Evolutionary conservation across 2,797 vertebrate species (phyloP).

Genomic region (Notamacropus eugenii): DNA sequence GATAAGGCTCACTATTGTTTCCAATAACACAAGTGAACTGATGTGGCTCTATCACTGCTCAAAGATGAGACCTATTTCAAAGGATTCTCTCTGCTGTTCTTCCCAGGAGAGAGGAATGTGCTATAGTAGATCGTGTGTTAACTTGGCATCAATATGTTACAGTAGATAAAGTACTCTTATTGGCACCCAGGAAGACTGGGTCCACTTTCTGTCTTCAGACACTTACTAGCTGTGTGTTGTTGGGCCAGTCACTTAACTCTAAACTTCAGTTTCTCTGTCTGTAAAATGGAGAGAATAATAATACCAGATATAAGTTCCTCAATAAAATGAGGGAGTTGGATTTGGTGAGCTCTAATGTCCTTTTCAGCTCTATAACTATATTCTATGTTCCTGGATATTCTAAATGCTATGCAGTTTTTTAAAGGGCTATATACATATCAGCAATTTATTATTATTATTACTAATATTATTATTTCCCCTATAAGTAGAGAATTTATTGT

Average conservation of each 20-base stretch:
- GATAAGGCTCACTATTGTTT: background rate
- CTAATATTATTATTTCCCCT: background rate
- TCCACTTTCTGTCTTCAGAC: background rate
- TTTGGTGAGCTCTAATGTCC: background rate
- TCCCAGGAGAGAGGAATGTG: background rate
- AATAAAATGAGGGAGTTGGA: background rate
- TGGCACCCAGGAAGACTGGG: background rate
- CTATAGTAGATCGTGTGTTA: background rate
- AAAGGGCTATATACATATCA: background rate
- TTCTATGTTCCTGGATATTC: background rate
- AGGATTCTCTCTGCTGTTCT: background rate
- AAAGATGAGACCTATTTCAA: background rate
- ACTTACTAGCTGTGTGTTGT: background rate
- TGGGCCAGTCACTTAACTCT: background rate
- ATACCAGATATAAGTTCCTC: background rate
- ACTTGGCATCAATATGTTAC: background rate
- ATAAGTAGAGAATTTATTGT: background rate
- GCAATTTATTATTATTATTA: background rate
- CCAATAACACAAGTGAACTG: constrained; percentile 1
- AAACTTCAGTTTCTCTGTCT: background rate
- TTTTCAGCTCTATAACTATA: background rate
- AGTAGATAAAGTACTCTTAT: background rate
- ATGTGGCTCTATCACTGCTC: background rate
- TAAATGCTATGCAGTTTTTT: background rate
- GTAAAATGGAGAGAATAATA: background rate